Evolutionary conservation across 2,888 invertebrate species (phyloP), one percentile per base, ranked within the genome.

Genomic region (Bembecia ichneumoniformis): DNA sequence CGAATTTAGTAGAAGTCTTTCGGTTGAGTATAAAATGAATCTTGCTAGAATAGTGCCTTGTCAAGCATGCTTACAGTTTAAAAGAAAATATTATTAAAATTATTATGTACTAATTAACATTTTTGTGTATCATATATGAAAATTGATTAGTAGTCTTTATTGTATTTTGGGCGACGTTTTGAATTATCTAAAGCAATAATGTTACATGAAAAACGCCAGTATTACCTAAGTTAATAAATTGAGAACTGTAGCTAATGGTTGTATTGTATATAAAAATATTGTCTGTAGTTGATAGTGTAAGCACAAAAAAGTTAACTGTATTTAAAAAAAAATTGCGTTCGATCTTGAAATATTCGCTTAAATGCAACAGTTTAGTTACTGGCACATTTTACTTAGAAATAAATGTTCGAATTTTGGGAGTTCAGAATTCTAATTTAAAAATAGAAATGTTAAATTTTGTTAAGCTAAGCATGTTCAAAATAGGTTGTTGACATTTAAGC

Each of bases 31-130:
- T 66, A 73, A 60, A 55, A 49, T 60, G 11, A 63, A 77, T 82
- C 79, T 84, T 79, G 80, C 82, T 86, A 87, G 86, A 71, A 78
- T 87, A 87, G 86, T 87, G 86, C 86, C 86, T 87, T 87, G 82
- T 77, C 78, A 84, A 70, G 84, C 82, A 84, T 83, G 86, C 86
- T 84, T 84, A 81, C 66, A 70, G 66, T 76, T 70, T 72, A 71
- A 68, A 64, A 69, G 69, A 71, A 69, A 67, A 69, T 65, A 35
- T 47, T 14, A 72, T 68, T 71, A 63, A 68, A 80, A 82, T 81
- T 82, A 78, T 82, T 82, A 69, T 78, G 81, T 77, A 81, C 65
- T 52, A 63, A 28, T 28, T 28, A 28, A 68, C 80, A 82, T 81
- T 81, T 79, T 82, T 82, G 70, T 78, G 82, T 77, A 81, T 64